A percentile compares a stretch with the other conserved stretches of the same genome.
phyloP scores from a whole-genome alignment of 1,140 invertebrate genomes.

The Pemphigus obesinymphae region DNA sequence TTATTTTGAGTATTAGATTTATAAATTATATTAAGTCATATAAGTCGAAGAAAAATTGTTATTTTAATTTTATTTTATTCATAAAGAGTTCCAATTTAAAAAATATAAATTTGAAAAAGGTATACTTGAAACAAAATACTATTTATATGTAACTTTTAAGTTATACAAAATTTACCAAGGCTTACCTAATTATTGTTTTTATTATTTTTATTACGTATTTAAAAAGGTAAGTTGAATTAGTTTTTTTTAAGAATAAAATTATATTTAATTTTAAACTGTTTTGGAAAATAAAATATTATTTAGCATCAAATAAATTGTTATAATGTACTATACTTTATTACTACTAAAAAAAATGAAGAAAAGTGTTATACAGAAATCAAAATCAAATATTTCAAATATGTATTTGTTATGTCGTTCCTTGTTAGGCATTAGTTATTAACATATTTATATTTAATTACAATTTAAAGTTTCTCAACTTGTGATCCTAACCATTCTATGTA shows the following conservation, averaged over 20 bases:
- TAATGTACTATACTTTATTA: background rate
- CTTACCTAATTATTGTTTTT: background rate
- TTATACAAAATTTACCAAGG: background rate
- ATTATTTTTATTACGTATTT: background rate
- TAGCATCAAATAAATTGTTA: background rate
- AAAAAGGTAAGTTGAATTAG: background rate
- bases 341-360: background rate
- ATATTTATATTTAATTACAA: too few relatives aligned
- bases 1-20: background rate
- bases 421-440: too few relatives aligned
- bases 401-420: background rate
- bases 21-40: background rate
- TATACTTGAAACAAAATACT: background rate
- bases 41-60: background rate
- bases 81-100: background rate
- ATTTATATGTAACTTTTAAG: background rate
- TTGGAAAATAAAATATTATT: background rate
- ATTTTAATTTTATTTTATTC: background rate
- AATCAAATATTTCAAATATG: background rate
- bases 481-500: too few relatives aligned
- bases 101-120: background rate
- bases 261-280: background rate
- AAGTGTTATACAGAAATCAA: background rate
- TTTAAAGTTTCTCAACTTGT: too few relatives aligned
- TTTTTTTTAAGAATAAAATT: background rate